Percentiles rank a stretch among this genome's conserved stretches.
These are phyloP conservation scores for Leucophora obtusa DNA, from an alignment of 2,888 invertebrate species.

Conservation along the genomic window DNA sequence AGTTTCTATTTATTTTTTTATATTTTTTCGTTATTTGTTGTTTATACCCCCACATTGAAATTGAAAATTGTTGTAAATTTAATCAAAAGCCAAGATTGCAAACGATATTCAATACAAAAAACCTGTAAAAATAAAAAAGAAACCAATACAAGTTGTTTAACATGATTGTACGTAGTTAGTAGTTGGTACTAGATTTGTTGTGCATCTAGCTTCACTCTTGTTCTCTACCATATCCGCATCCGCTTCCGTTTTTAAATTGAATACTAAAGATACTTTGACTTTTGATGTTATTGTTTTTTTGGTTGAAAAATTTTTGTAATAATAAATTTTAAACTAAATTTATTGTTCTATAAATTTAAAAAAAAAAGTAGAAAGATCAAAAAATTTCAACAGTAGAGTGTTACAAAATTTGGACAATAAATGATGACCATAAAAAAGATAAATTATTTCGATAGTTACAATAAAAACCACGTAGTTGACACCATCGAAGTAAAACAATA, in stretches of 20 bases:
- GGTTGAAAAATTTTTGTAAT: neutral
- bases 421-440: no score
- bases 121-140: constrained; percentile 21
- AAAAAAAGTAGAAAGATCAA: neutral
- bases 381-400: no score
- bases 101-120: constrained; percentile 37
- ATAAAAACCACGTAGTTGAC: no score
- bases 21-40: no score
- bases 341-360: neutral
- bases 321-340: neutral
- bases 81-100: constrained; percentile 59
- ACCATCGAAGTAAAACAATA: no score
- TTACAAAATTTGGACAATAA: no score
- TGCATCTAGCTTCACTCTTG: neutral
- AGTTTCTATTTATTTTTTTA: neutral
- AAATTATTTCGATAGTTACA: no score
- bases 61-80: constrained; percentile 61
- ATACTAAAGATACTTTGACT: constrained; percentile 30
- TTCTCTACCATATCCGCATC: constrained; percentile 33
- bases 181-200: neutral
- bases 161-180: no score
- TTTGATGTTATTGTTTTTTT: constrained; percentile 6
- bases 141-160: neutral
- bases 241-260: constrained; percentile 51
- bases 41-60: constrained; percentile 25